Percentiles rank a stretch among this genome's conserved stretches.
These are phyloP conservation scores for Cyphotilapia sp. DNA, from an alignment of 2,113 vertebrate genomes.

Conservation along the genomic window DNA sequence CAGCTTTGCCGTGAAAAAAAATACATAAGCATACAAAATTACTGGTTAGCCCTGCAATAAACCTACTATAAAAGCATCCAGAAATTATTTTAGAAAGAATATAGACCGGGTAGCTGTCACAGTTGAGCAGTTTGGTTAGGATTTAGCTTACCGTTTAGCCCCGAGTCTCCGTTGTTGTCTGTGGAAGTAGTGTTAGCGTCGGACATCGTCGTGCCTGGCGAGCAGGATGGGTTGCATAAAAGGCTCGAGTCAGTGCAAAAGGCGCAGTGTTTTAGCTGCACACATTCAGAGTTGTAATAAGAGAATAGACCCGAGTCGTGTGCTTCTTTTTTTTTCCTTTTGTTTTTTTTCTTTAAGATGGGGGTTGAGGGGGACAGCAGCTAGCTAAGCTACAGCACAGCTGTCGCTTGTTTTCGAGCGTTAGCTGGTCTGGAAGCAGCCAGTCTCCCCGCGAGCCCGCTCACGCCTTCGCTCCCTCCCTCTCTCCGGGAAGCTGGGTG, in stretches of 20 bases:
- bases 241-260: constrained; percentile 34
- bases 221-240: constrained; percentile 43
- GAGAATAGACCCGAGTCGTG: neutral
- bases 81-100: neutral
- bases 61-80: accelerated
- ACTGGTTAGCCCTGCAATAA: neutral
- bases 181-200: constrained; percentile 45
- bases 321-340: neutral
- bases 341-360: neutral
- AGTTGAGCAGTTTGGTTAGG: neutral
- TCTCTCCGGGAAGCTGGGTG: constrained; percentile 1
- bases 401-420: neutral
- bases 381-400: neutral
- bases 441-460: neutral
- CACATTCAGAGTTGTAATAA: constrained; percentile 43
- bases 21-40: neutral
- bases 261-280: neutral
- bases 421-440: constrained; percentile 6
- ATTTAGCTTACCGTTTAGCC: constrained; percentile 68
- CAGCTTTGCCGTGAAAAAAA: neutral
- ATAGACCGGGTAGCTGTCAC: neutral
- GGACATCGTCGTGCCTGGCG: constrained; percentile 61
- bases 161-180: constrained; percentile 65
- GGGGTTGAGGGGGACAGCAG: neutral
- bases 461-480: neutral